These are phyloP conservation scores for Loxodonta africana DNA, from an alignment of 2,113 vertebrate genomes.

Conservation along the genomic window DNA sequence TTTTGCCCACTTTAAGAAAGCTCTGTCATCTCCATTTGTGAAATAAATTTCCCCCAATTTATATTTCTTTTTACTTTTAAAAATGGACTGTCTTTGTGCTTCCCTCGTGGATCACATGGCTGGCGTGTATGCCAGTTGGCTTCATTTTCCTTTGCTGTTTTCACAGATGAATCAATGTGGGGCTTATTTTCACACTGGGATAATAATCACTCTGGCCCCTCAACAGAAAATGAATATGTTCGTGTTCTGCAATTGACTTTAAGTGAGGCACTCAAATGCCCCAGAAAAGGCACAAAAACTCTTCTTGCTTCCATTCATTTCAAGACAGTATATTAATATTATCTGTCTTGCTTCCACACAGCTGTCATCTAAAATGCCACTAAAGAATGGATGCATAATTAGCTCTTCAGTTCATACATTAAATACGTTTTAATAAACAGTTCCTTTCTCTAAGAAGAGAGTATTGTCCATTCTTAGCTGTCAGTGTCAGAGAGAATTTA, in stretches of 20 bases:
- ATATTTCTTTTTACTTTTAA: slow-evolving; percentile 68
- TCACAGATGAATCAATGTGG: slow-evolving; percentile 59
- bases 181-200: slow-evolving; percentile 77
- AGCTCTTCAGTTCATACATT: slow-evolving; percentile 51
- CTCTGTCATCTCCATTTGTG: neutral
- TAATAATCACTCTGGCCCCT: slow-evolving; percentile 69
- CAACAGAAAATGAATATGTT: neutral
- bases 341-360: slow-evolving; percentile 68
- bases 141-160: slow-evolving; percentile 69
- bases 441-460: slow-evolving; percentile 60
- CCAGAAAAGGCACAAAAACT: slow-evolving; percentile 39
- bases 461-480: slow-evolving; percentile 55
- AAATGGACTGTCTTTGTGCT: slow-evolving; percentile 35
- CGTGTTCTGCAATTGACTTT: slow-evolving; percentile 25
- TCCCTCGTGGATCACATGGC: neutral
- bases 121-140: neutral
- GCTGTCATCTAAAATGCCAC: slow-evolving; percentile 53
- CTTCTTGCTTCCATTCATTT: slow-evolving; percentile 52
- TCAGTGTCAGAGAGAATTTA: slow-evolving; percentile 54
- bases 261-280: slow-evolving; percentile 52
- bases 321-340: slow-evolving; percentile 46
- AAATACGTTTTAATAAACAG: slow-evolving; percentile 73
- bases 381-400: slow-evolving; percentile 58
- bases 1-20: slow-evolving; percentile 57
- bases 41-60: slow-evolving; percentile 31